phyloP scores from a whole-genome alignment of 1,140 invertebrate genomes.

The Brachionus angularis region DNA sequence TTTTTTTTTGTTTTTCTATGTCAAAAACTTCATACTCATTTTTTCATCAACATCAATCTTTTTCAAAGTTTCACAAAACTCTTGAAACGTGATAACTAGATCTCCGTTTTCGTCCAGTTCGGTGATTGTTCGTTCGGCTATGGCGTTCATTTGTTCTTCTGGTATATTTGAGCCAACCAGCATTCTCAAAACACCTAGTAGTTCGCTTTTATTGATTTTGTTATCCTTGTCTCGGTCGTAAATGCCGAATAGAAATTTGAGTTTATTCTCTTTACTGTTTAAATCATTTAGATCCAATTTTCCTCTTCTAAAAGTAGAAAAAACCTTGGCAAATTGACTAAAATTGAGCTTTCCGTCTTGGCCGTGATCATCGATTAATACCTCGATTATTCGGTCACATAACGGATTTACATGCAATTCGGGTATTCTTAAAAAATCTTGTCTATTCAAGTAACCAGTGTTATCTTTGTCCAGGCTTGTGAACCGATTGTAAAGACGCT shows the following conservation, averaged over 20 bases:
- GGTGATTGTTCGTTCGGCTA: constrained; percentile 29
- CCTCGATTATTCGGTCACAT: constrained; percentile 79
- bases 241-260: constrained; percentile 44
- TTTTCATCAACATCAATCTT: constrained; percentile 43
- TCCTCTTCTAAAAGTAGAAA: constrained; percentile 83
- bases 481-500: constrained; percentile 91
- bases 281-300: not conserved
- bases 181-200: constrained; percentile 42
- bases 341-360: constrained; percentile 86
- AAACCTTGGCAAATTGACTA: constrained; percentile 90
- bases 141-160: constrained; percentile 26
- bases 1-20: not conserved
- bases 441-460: constrained; percentile 73
- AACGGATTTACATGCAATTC: constrained; percentile 85
- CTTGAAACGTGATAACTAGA: constrained; percentile 35
- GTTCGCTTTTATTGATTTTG: constrained; percentile 35
- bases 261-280: constrained; percentile 39
- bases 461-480: constrained; percentile 90
- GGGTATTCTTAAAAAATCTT: constrained; percentile 96
- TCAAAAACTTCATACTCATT: constrained; percentile 44
- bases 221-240: constrained; percentile 44
- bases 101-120: constrained; percentile 42
- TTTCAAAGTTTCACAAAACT: constrained; percentile 39
- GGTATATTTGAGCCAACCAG: constrained; percentile 41
- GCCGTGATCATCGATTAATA: constrained; percentile 44